Evolutionary conservation across 2,888 invertebrate genomes (phyloP).

Genomic region (Anagyrus pseudococci): DNA sequence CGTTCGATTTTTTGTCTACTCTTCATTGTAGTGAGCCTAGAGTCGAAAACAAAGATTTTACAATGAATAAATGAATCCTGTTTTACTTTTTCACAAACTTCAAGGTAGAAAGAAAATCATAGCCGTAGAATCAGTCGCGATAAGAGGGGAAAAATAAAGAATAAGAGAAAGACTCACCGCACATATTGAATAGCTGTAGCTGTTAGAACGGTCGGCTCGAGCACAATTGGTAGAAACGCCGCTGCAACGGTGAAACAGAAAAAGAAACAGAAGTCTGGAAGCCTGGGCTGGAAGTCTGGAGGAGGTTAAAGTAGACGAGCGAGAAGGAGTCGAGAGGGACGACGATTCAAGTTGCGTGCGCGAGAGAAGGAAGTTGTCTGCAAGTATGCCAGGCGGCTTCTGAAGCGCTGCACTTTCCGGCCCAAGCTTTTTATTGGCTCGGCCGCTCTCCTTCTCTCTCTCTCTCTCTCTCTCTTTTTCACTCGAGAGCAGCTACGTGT

Average conservation of each 20-base stretch:
- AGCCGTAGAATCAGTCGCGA: neutral
- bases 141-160: neutral
- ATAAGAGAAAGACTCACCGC: neutral
- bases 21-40: too few relatives aligned
- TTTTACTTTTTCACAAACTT: too few relatives aligned
- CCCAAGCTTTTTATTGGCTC: neutral
- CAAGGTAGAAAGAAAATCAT: too few relatives aligned
- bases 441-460: neutral
- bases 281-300: too few relatives aligned
- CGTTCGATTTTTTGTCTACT: too few relatives aligned
- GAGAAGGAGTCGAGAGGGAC: neutral
- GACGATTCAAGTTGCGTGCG: neutral
- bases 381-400: neutral
- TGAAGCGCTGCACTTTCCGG: neutral
- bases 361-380: neutral
- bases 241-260: neutral
- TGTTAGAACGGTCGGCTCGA: neutral
- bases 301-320: too few relatives aligned
- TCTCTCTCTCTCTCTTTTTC: too few relatives aligned
- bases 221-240: neutral
- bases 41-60: too few relatives aligned
- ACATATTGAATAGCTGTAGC: neutral
- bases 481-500: too few relatives aligned
- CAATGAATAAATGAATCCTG: too few relatives aligned
- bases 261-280: neutral